Conservation (phyloP, 2,797 vertebrate genomes). For the Threskiornis aethiopicus region DNA sequence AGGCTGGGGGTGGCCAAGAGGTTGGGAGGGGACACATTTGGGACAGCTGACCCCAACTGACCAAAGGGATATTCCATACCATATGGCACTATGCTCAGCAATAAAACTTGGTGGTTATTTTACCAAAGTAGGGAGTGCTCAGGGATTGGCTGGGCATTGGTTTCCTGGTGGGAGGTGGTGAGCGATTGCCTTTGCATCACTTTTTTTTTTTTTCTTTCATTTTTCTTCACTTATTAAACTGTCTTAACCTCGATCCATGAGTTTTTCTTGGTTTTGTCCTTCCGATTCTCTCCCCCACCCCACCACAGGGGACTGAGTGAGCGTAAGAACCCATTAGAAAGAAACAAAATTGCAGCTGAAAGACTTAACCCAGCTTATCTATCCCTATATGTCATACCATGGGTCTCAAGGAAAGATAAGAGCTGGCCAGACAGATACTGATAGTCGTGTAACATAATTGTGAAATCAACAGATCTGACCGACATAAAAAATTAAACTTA, state of each 20-base stretch:
- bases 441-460: background rate
- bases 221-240: background rate
- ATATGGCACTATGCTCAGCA: background rate
- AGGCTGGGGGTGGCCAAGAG: background rate
- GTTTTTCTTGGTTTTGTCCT: background rate
- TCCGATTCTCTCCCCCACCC: background rate
- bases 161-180: background rate
- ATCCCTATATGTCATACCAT: background rate
- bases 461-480: background rate
- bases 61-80: background rate
- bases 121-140: background rate
- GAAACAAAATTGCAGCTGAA: background rate
- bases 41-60: background rate
- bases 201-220: background rate
- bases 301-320: background rate
- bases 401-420: background rate
- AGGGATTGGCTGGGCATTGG: background rate
- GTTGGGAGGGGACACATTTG: accelerated
- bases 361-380: background rate
- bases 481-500: background rate
- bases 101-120: background rate
- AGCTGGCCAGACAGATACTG: background rate
- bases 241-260: background rate
- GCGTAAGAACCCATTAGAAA: background rate
- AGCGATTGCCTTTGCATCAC: background rate